Evolutionary conservation across 2,888 invertebrate species (phyloP).

Genomic region (Agriopis marginaria): DNA sequence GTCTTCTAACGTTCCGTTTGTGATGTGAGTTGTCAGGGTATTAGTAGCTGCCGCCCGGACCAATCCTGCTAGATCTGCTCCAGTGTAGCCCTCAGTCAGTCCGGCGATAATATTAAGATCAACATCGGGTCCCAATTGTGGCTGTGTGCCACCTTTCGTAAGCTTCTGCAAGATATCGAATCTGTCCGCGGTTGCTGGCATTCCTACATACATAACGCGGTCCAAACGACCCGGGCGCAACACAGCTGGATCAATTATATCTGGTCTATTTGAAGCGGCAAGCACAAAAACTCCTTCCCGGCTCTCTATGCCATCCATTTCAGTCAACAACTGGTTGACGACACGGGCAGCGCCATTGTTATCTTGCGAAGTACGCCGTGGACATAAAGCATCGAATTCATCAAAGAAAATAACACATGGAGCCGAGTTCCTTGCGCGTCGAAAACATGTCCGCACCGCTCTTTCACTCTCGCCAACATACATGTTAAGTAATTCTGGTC

Average conservation of each 20-base stretch:
- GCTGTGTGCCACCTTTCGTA: slow-evolving; percentile 95
- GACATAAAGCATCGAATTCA: slow-evolving; percentile 98
- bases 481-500: slow-evolving; percentile 99
- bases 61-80: slow-evolving; percentile 96
- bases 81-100: slow-evolving; percentile 93
- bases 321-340: slow-evolving; percentile 98
- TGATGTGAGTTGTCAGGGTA: slow-evolving; percentile 92
- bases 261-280: slow-evolving; percentile 98
- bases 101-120: slow-evolving; percentile 90
- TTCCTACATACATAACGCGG: slow-evolving; percentile 95
- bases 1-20: slow-evolving; percentile 80
- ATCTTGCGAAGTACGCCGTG: slow-evolving; percentile 92
- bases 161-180: slow-evolving; percentile 95
- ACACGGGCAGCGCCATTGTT: slow-evolving; percentile 93
- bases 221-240: slow-evolving; percentile 95
- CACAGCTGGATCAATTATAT: slow-evolving; percentile 98
- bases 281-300: slow-evolving; percentile 97
- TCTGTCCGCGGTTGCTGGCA: slow-evolving; percentile 93
- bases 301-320: slow-evolving; percentile 98
- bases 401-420: slow-evolving; percentile 99
- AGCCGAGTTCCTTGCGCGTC: slow-evolving; percentile 96
- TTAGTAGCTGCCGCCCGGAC: slow-evolving; percentile 95
- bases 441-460: slow-evolving; percentile 98
- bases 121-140: slow-evolving; percentile 91
- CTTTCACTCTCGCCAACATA: slow-evolving; percentile 99